A percentile compares a stretch with the other conserved stretches of the same genome.
phyloP scores from a whole-genome alignment of 1,140 invertebrate species.

The Trichomalopsis sarcophagae region DNA sequence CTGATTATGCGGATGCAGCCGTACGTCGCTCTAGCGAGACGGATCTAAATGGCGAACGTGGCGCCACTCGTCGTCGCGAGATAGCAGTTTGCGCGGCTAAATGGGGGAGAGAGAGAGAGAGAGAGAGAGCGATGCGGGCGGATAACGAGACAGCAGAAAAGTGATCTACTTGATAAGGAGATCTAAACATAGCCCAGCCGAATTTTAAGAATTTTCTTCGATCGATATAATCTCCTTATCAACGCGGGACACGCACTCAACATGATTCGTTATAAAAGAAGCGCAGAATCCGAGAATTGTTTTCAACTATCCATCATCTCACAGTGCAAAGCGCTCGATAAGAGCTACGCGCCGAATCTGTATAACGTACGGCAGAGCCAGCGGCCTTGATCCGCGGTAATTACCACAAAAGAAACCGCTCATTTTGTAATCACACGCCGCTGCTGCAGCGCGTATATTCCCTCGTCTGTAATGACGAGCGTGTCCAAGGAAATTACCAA shows the following conservation, averaged over 20 bases:
- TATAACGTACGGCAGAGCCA: conserved; percentile 50
- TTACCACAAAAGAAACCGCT: conserved; percentile 74
- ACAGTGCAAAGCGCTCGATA: too few species aligned
- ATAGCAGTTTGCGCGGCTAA: conserved; percentile 8
- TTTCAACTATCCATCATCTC: too few species aligned
- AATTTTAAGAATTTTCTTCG: too few species aligned
- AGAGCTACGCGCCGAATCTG: conserved; percentile 61
- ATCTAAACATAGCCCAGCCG: background rate
- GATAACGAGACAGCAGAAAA: background rate
- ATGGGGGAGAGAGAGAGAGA: too few species aligned
- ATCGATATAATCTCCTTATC: too few species aligned
- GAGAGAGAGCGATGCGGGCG: background rate
- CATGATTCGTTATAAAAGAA: too few species aligned
- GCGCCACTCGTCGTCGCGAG: conserved; percentile 1
- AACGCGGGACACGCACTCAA: too few species aligned
- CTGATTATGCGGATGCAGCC: conserved; percentile 43
- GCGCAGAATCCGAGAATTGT: too few species aligned
- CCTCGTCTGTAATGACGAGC: conserved; percentile 68
- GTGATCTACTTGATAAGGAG: background rate
- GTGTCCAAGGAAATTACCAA: conserved; percentile 67
- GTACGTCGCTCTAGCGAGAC: background rate
- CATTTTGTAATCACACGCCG: conserved; percentile 71
- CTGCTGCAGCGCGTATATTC: conserved; percentile 49
- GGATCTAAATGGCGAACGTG: conserved; percentile 44
- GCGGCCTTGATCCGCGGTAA: conserved; percentile 70